Conservation (phyloP, 2,888 invertebrate genomes). For the Nymphalis c-album region DNA sequence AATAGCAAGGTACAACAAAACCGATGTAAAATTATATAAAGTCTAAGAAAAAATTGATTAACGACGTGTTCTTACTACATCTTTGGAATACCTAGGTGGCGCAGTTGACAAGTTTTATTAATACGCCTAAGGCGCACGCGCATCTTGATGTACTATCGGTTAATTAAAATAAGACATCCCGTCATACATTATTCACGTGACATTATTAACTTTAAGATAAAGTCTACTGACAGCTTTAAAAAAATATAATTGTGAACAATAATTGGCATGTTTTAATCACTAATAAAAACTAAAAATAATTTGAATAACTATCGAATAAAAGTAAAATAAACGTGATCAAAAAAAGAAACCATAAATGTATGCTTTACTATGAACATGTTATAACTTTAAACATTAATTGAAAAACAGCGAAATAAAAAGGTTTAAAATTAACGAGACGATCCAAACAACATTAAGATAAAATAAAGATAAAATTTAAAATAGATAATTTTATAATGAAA, state of each 20-base stretch:
- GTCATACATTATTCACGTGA: conserved; percentile 35
- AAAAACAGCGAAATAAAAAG: no score
- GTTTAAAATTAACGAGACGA: no score
- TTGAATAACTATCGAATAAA: conserved; percentile 5
- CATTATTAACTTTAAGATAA: conserved; percentile 39
- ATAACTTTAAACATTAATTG: no score
- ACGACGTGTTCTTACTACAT: conserved; percentile 10
- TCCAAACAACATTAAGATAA: no score
- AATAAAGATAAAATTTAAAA: no score
- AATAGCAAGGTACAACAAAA: background rate
- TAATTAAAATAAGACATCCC: conserved; percentile 40
- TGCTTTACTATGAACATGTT: no score
- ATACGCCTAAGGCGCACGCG: conserved; percentile 36
- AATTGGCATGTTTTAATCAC: conserved; percentile 26
- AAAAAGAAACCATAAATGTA: background rate
- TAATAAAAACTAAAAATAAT: conserved; percentile 14
- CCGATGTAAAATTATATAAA: conserved; percentile 8
- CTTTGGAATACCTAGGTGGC: conserved; percentile 39
- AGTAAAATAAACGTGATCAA: background rate
- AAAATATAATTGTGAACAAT: conserved; percentile 26
- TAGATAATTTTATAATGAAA: no score
- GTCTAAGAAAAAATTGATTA: conserved; percentile 8
- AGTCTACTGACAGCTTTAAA: conserved; percentile 36
- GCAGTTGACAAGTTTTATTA: conserved; percentile 44
- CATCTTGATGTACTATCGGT: conserved; percentile 35